Base-by-base conservation (phyloP, 2,888 invertebrate genomes). In the Alcis repandata region DNA sequence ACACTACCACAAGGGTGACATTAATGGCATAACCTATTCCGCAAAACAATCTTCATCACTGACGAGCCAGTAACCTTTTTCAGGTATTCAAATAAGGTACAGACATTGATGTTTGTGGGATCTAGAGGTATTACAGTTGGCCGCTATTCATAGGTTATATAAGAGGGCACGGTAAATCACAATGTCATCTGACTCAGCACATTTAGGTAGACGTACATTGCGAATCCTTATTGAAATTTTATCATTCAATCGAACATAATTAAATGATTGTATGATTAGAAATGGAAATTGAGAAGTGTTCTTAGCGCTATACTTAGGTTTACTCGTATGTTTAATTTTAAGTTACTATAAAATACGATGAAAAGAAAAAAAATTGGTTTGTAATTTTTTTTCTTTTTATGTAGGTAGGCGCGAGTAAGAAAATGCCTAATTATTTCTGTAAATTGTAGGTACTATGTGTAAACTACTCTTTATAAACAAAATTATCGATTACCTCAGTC, bases 61-160 rank as follows among this genome's bases (percentile, higher is more conserved):
- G 54, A 58, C 45, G 36, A 38, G 19, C 45, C 19, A 22, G 27
- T 32, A 56, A 59, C 63, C 63, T 64, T 64, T 58, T 63, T 46
- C 40, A 53, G 58, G n/a, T 1, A 48, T 36, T 58, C 51, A 36
- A 49, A 57, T 51, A 57, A 57, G 63, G 58, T 40, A 46, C 36
- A 49, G 15, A 57, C 33, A 19, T 17, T 19, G 27, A 6, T 48
- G 19, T 36, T 56, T 52, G 46, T 27, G 45, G 27, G 17, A 52
- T 38, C 57, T 48, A 52, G n/a, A 52, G 38, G 53, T 53, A 15
- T 38, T 19, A 32, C 22, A 41, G 22, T 45, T 27, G 6, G 27
- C 2, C n/a, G 13, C 52, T 40, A 38, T 43, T 51, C 45, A 45
- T 45, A 13, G 43, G 32, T 58, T 63, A 63, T 58, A 53, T 63